Percentiles rank a stretch among this genome's conserved stretches.
Conservation (phyloP, 2,888 invertebrate species). For the Mimas tiliae region DNA sequence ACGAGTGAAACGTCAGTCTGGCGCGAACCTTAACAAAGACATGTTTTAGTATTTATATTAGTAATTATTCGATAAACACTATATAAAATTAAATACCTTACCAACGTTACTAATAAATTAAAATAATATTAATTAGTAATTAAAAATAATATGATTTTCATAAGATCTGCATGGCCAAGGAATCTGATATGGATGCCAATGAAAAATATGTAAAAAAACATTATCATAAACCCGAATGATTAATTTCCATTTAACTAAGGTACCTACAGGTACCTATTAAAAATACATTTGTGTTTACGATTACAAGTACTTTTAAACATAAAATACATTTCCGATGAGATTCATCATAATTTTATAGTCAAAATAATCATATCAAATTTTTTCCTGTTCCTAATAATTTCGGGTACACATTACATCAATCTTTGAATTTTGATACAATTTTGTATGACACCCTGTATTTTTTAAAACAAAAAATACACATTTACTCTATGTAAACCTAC, state of each 20-base stretch:
- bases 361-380: neutral
- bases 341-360: constrained; percentile 1
- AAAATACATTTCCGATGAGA: constrained; percentile 4
- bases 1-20: too few species aligned
- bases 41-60: too few species aligned
- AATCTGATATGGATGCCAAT: neutral
- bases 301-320: neutral
- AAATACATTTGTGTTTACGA: too few species aligned
- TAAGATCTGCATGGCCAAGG: neutral
- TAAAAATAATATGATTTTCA: neutral
- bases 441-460: constrained; percentile 25
- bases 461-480: constrained; percentile 22
- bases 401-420: constrained; percentile 15
- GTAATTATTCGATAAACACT: constrained; percentile 12
- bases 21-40: too few species aligned
- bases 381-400: constrained; percentile 11
- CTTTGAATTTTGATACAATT: constrained; percentile 11
- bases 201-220: neutral
- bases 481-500: constrained; percentile 22
- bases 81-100: constrained; percentile 5
- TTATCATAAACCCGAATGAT: neutral
- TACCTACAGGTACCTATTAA: neutral
- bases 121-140: neutral
- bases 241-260: neutral
- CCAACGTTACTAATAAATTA: neutral